Evolutionary conservation across 1,140 invertebrate species (phyloP).

Genomic region (Drosophila sp.): DNA sequence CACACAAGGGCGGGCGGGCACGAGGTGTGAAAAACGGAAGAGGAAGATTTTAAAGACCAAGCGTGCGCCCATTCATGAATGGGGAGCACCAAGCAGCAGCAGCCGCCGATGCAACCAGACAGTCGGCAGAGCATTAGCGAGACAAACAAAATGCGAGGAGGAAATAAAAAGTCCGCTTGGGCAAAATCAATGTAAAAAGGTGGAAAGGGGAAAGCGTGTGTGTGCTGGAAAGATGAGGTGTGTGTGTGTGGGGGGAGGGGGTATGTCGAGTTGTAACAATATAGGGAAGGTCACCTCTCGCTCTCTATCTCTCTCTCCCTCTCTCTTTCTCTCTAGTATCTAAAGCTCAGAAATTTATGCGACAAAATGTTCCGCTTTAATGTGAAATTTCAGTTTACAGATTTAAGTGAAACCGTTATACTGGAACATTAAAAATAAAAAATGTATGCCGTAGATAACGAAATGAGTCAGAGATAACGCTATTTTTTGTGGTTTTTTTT

Average conservation of each 20-base stretch:
- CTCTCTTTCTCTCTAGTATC: not conserved
- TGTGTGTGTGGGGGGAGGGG: not conserved
- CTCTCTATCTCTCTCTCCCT: not conserved
- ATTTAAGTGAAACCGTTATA: constrained; percentile 8
- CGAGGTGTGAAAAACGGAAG: constrained; percentile 66
- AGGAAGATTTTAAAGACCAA: constrained; percentile 46
- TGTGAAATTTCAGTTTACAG: constrained; percentile 9
- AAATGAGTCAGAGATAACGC: not conserved
- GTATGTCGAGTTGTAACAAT: not conserved
- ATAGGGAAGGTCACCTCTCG: constrained; percentile 7
- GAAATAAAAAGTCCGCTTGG: constrained; percentile 4
- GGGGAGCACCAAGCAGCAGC: constrained; percentile 32
- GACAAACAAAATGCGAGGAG: not conserved
- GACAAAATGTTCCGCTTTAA: constrained; percentile 14
- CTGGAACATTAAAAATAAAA: not conserved
- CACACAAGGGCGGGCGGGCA: constrained; percentile 10
- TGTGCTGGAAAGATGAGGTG: not conserved
- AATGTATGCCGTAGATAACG: not conserved
- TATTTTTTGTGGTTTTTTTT: not conserved
- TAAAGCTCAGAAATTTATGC: constrained; percentile 15
- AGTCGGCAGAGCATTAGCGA: constrained; percentile 12
- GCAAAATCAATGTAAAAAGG: constrained; percentile 42
- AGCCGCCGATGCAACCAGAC: constrained; percentile 6
- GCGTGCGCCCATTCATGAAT: constrained; percentile 67
- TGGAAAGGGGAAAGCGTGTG: constrained; percentile 34